Percentiles rank a stretch among this genome's conserved stretches.
phyloP scores from a whole-genome alignment of 2,797 vertebrate species.

The Scarus forsteni region DNA sequence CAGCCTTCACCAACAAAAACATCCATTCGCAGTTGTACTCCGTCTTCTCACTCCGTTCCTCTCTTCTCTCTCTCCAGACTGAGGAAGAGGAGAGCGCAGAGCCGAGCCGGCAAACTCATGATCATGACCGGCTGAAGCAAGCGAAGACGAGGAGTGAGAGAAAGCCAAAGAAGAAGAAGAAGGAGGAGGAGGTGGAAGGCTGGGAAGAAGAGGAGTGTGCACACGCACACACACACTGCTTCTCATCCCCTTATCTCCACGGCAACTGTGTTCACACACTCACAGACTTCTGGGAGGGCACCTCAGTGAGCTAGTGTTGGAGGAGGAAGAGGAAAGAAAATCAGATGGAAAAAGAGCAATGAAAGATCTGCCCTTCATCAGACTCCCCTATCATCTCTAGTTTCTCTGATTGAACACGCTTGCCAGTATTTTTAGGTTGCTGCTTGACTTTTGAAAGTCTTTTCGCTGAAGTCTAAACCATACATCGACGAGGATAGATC shows the following conservation, averaged over 20 bases:
- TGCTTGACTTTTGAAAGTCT: slow-evolving; percentile 32
- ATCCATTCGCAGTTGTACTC: slow-evolving; percentile 25
- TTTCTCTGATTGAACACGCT: slow-evolving; percentile 35
- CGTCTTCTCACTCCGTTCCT: slow-evolving; percentile 53
- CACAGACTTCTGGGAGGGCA: slow-evolving; percentile 70
- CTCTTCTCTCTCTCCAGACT: slow-evolving; percentile 63
- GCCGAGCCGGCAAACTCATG: slow-evolving; percentile 37
- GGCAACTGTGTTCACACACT: slow-evolving; percentile 78
- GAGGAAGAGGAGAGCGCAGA: slow-evolving; percentile 52
- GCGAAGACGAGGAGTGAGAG: slow-evolving; percentile 57
- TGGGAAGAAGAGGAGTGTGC: slow-evolving; percentile 47
- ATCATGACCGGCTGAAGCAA: slow-evolving; percentile 73
- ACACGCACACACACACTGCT: slow-evolving; percentile 42
- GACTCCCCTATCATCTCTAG: slow-evolving; percentile 46
- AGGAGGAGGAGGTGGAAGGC: slow-evolving; percentile 31
- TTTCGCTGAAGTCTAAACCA: slow-evolving; percentile 32
- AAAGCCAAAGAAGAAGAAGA: slow-evolving; percentile 39
- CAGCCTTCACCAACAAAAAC: slow-evolving; percentile 41
- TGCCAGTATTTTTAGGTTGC: slow-evolving; percentile 42
- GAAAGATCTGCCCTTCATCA: slow-evolving; percentile 48
- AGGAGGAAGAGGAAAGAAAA: slow-evolving; percentile 62
- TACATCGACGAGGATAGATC: slow-evolving; percentile 7
- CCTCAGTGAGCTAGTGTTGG: slow-evolving; percentile 57
- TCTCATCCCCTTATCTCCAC: slow-evolving; percentile 76
- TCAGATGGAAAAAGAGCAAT: slow-evolving; percentile 59